Base-by-base conservation (phyloP, 2,888 invertebrate species). In the Hydropsyche betteni region DNA sequence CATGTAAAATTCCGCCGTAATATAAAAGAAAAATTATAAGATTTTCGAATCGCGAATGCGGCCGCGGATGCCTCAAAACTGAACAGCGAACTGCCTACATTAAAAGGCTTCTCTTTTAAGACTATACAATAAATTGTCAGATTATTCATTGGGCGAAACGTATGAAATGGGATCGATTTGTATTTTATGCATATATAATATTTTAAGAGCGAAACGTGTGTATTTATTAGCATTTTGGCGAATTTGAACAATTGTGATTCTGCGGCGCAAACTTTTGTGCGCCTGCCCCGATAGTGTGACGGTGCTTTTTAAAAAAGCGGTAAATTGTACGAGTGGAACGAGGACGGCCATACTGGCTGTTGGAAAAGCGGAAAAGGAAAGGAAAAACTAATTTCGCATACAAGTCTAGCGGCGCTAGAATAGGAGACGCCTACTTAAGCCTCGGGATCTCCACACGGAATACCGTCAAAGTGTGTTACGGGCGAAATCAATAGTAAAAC, bases 361-460 rank as follows among this genome's bases (percentile, higher is more conserved):
- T 3, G 52, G 53, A 12, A 53, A 16, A 10, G 52, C 52, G 52
- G 16, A 51, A 36, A 52, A 33, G 76, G 70, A 38, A 64, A 34
- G 69, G 74, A 74, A 64, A 71, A 76, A 76, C 76, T 76, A 76
- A 76, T 76, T 76, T 76, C 76, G 76, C 76, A 76, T 76, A 76
- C 71, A 74, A 74, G 76, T 69, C 70, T 70, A 70, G 70, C 70
- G 53, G 52, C 70, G 70, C 70, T 33, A 33, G 53, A 70, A 58
- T 58, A 58, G 70, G 34, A 70, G 70, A 70, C 70, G 51, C 70
- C 70, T 70, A 70, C 70, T 70, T 70, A 70, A 70, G 70, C 70
- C 53, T 6, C 6, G 14, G 70, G 70, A 70, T 70, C 70, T 70
- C 53, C 24, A 53, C 55, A 70, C 52, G 33, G 24, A 33, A 52